A percentile compares a stretch with the other conserved stretches of the same genome.
phyloP scores from a whole-genome alignment of 2,113 vertebrate genomes.

The Lethenteron reissneri region DNA sequence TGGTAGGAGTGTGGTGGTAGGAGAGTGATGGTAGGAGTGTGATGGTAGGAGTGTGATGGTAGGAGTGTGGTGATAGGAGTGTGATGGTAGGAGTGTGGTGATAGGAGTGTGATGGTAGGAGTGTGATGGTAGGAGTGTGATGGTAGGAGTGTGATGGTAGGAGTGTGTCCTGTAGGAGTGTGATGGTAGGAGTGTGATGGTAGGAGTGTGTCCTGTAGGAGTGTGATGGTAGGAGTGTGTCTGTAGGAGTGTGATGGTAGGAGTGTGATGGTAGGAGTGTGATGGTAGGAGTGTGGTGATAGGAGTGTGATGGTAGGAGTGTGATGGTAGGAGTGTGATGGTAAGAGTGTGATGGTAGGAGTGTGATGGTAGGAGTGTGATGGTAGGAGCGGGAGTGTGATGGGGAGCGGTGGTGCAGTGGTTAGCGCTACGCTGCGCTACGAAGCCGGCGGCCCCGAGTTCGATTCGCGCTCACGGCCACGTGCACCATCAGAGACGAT shows the following conservation, averaged over 20 bases:
- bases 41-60: neutral
- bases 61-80: neutral
- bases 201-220: neutral
- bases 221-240: neutral
- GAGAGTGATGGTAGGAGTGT: neutral
- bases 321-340: neutral
- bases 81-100: neutral
- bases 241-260: neutral
- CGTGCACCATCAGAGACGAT: too few relatives aligned
- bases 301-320: neutral
- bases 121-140: neutral
- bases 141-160: neutral
- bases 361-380: neutral
- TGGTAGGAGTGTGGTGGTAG: neutral
- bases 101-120: neutral
- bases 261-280: neutral
- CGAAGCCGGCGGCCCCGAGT: too few relatives aligned
- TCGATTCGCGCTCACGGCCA: too few relatives aligned
- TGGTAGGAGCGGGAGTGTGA: neutral
- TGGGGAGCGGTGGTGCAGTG: too few relatives aligned
- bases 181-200: neutral
- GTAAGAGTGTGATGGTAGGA: neutral
- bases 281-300: neutral
- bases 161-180: neutral
- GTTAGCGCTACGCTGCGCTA: too few relatives aligned